These are phyloP conservation scores for Pitta sordida DNA, from an alignment of 2,113 vertebrate species.

Conservation along the genomic window DNA sequence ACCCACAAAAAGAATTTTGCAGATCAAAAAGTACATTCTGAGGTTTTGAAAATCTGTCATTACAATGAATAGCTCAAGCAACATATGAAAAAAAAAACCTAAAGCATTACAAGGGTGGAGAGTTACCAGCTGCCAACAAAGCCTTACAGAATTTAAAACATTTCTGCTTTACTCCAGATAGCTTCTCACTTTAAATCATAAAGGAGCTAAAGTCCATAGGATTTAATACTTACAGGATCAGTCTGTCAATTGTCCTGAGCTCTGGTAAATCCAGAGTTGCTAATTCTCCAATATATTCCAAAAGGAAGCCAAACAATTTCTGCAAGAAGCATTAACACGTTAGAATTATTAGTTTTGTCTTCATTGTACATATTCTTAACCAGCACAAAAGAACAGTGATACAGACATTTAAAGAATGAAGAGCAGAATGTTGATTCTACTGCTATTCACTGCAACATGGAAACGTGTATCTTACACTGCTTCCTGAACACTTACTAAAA, in stretches of 20 bases:
- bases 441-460: not conserved
- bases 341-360: not conserved
- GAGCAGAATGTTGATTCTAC: not conserved
- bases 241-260: slow-evolving; percentile 78
- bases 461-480: not conserved
- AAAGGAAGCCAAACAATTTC: slow-evolving; percentile 89
- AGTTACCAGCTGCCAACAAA: not conserved
- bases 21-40: not conserved
- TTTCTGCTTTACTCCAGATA: not conserved
- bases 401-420: not conserved
- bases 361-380: not conserved
- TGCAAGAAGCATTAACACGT: slow-evolving; percentile 48
- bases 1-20: not conserved
- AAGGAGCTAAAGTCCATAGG: not conserved
- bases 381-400: not conserved
- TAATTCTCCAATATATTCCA: slow-evolving; percentile 88
- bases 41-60: not conserved
- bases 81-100: not conserved
- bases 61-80: not conserved
- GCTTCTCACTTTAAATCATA: not conserved
- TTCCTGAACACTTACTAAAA: not conserved
- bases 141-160: not conserved
- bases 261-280: slow-evolving; percentile 77
- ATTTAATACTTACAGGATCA: slow-evolving; percentile 82
- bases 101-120: not conserved